phyloP scores from a whole-genome alignment of 2,113 vertebrate genomes.

The Ochotona princeps region DNA sequence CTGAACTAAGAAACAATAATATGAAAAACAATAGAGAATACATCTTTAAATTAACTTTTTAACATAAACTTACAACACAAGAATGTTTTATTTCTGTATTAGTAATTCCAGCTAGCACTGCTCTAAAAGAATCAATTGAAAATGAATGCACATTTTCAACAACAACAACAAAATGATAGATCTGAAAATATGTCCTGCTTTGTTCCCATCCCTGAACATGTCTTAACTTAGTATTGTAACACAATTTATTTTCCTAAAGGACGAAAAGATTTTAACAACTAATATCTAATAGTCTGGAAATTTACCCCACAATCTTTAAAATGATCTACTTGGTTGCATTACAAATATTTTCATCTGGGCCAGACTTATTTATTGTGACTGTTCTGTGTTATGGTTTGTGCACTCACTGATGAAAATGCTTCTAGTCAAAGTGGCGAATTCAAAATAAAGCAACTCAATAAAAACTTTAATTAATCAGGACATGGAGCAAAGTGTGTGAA shows the following conservation, averaged over 20 bases:
- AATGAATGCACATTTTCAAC: conserved; percentile 65
- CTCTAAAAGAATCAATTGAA: neutral
- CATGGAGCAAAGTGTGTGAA: conserved; percentile 60
- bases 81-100: conserved; percentile 33
- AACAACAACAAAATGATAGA: neutral
- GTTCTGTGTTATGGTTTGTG: conserved; percentile 1
- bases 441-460: conserved; percentile 61
- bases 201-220: neutral
- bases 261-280: conserved; percentile 46
- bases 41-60: conserved; percentile 48
- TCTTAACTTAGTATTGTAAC: conserved; percentile 23
- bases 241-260: conserved; percentile 10
- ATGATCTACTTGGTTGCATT: conserved; percentile 9
- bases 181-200: neutral
- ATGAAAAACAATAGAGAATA: conserved; percentile 41
- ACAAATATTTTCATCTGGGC: neutral
- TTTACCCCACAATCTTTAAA: conserved; percentile 50
- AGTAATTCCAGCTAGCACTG: neutral
- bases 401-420: conserved; percentile 48
- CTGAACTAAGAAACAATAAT: neutral
- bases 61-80: neutral
- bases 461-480: conserved; percentile 74
- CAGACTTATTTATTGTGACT: conserved; percentile 17
- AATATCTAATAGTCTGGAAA: conserved; percentile 48
- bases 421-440: conserved; percentile 46